Conservation (phyloP, 2,888 invertebrate species). For the Pammene aurita region DNA sequence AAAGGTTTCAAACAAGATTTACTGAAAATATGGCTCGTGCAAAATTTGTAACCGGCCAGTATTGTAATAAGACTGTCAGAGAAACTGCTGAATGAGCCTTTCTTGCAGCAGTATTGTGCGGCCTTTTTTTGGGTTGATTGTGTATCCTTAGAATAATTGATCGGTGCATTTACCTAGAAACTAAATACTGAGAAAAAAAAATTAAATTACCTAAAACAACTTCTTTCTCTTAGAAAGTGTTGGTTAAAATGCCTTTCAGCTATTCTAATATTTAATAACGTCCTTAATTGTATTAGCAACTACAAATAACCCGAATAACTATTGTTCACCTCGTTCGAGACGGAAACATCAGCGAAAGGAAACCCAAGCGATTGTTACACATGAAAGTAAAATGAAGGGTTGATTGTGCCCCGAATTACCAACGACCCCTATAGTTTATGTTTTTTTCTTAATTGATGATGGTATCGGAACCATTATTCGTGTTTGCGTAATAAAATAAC, state of each 20-base stretch:
- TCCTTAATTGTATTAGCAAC: slow-evolving; percentile 15
- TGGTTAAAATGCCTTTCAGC: background rate
- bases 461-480: slow-evolving; percentile 11
- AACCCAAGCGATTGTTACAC: slow-evolving; percentile 15
- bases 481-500: slow-evolving; percentile 12
- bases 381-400: slow-evolving; percentile 23
- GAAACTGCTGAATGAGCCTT: too few relatives aligned
- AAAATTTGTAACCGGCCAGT: too few relatives aligned
- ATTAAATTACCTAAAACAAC: too few relatives aligned
- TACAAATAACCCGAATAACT: slow-evolving; percentile 1
- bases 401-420: slow-evolving; percentile 22
- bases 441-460: slow-evolving; percentile 14
- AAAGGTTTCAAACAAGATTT: too few relatives aligned
- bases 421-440: background rate
- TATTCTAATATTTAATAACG: too few relatives aligned
- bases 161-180: too few relatives aligned
- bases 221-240: background rate
- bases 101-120: too few relatives aligned
- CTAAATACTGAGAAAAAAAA: too few relatives aligned
- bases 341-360: slow-evolving; percentile 16
- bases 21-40: too few relatives aligned
- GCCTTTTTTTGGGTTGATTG: too few relatives aligned
- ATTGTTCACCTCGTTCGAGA: slow-evolving; percentile 15
- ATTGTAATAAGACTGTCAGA: too few relatives aligned
- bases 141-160: too few relatives aligned